Percentiles rank a stretch among this genome's conserved stretches.
Evolutionary conservation across 2,113 vertebrate genomes (phyloP).

Genomic region (Willisornis vidua): DNA sequence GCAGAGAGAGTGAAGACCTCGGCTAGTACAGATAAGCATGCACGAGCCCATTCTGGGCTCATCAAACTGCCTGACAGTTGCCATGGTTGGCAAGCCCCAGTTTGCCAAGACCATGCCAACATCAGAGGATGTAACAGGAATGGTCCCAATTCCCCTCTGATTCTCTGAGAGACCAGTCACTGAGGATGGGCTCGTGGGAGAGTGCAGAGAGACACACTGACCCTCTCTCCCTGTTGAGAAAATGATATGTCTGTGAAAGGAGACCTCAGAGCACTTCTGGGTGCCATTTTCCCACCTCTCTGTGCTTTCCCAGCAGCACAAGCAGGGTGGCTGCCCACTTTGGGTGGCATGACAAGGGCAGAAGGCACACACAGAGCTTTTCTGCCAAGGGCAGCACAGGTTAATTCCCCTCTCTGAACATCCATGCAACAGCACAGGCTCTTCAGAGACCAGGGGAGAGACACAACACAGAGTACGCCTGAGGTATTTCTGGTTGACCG

Average conservation of each 20-base stretch:
- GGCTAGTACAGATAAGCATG: background rate
- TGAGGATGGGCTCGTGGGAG: background rate
- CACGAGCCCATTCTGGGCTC: background rate
- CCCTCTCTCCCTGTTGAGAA: background rate
- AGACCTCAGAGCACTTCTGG: background rate
- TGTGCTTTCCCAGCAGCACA: background rate
- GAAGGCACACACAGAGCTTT: background rate
- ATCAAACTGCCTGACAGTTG: background rate
- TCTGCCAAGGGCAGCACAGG: background rate
- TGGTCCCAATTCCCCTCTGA: rapidly evolving
- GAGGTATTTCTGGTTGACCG: background rate
- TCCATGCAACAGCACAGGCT: background rate
- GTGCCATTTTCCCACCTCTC: background rate
- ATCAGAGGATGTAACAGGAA: background rate
- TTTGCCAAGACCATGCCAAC: background rate
- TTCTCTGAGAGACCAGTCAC: background rate
- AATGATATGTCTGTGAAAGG: background rate
- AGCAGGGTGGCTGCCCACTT: background rate
- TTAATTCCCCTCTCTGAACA: background rate
- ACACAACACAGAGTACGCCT: background rate
- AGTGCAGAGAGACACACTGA: background rate
- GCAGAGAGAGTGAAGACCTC: background rate
- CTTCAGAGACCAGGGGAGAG: background rate
- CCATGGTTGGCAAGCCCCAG: background rate
- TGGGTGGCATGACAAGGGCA: background rate